A percentile compares a stretch with the other conserved stretches of the same genome.
phyloP scores from a whole-genome alignment of 2,113 vertebrate species.

The Chitala chitala region DNA sequence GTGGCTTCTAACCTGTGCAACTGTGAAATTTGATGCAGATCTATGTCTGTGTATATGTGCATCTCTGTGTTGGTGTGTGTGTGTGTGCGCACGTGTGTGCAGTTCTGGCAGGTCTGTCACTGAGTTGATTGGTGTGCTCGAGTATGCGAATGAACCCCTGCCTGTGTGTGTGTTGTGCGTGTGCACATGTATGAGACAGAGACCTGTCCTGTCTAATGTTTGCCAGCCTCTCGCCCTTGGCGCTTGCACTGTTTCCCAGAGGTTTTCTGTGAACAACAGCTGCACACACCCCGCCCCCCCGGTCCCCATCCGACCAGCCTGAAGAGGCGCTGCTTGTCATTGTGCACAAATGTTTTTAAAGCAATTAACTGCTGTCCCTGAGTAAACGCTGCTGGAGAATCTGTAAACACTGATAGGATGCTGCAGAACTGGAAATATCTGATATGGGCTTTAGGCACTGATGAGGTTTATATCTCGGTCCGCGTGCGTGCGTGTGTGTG shows the following conservation, averaged over 20 bases:
- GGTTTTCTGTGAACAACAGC: constrained; percentile 77
- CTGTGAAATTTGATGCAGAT: no score
- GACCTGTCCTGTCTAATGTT: background rate
- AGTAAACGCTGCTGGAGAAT: constrained; percentile 61
- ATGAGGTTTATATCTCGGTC: constrained; percentile 34
- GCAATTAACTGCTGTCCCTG: constrained; percentile 53
- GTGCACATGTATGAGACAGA: background rate
- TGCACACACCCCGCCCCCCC: constrained; percentile 34
- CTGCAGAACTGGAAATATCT: constrained; percentile 72
- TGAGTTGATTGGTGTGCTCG: background rate
- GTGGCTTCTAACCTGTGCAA: no score
- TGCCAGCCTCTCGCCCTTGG: constrained; percentile 54
- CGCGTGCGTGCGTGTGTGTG: background rate
- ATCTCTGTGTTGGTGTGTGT: no score
- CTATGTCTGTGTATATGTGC: no score
- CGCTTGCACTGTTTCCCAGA: constrained; percentile 73
- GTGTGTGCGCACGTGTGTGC: no score
- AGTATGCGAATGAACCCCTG: background rate
- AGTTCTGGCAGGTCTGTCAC: background rate
- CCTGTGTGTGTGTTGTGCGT: background rate
- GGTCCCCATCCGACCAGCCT: background rate
- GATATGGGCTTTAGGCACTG: constrained; percentile 74
- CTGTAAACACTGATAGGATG: constrained; percentile 64
- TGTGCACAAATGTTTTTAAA: constrained; percentile 42
- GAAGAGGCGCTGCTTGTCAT: constrained; percentile 14